Evolutionary conservation across 2,113 vertebrate genomes (phyloP).

Genomic region (Plotosus lineatus): DNA sequence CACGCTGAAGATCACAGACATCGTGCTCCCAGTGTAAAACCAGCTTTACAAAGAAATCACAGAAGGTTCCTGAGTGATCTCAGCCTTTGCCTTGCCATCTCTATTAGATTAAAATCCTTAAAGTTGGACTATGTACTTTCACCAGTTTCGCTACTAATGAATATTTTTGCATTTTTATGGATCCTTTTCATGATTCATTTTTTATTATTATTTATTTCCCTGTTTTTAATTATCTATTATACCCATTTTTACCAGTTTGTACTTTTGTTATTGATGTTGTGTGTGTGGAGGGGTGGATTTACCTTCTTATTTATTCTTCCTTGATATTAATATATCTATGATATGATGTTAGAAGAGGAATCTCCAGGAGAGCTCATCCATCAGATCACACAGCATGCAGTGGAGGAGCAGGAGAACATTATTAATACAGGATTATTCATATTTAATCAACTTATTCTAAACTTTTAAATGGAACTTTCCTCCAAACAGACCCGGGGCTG

Average conservation of each 20-base stretch:
- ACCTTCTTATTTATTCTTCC: not conserved
- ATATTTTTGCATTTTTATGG: not conserved
- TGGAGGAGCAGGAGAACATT: not conserved
- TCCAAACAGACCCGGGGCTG: not conserved
- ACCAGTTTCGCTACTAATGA: not conserved
- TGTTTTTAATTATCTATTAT: not conserved
- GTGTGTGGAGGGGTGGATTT: no score
- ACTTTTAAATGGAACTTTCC: conserved; percentile 15
- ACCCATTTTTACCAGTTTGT: no score
- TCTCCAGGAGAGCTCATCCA: not conserved
- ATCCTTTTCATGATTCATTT: not conserved
- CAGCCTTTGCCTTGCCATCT: not conserved
- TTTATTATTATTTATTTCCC: not conserved
- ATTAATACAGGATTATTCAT: conserved; percentile 19
- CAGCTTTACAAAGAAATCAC: no score
- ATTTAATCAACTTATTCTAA: conserved; percentile 22
- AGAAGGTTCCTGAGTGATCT: no score
- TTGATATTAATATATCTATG: not conserved
- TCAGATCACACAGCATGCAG: not conserved
- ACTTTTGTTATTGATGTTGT: no score
- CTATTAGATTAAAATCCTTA: not conserved
- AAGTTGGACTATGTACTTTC: no score
- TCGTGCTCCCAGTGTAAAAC: no score
- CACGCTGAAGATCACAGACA: no score
- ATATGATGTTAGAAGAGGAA: not conserved